phyloP scores from a whole-genome alignment of 2,113 vertebrate genomes.

The Thalassarche chlororhynchos region DNA sequence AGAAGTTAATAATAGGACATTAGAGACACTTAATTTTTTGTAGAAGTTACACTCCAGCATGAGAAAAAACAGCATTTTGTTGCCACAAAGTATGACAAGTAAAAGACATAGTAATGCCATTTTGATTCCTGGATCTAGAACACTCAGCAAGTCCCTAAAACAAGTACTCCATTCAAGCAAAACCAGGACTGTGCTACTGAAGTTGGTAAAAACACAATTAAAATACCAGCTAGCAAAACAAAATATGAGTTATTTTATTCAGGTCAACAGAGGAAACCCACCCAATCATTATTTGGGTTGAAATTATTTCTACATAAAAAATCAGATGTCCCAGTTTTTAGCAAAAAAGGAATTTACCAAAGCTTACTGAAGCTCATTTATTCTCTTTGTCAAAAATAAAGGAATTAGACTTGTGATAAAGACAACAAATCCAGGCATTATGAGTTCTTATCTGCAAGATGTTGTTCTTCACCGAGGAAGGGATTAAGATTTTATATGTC shows the following conservation, averaged over 20 bases:
- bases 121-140: background rate
- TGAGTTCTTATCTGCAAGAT: background rate
- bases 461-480: background rate
- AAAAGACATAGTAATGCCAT: background rate
- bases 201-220: background rate
- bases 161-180: background rate
- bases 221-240: background rate
- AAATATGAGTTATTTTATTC: background rate
- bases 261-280: background rate
- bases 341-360: background rate
- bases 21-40: background rate
- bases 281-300: too few relatives aligned
- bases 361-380: background rate
- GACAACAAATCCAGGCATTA: background rate
- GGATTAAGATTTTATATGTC: background rate
- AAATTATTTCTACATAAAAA: background rate
- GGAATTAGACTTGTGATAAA: background rate
- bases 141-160: background rate
- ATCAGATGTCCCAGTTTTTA: background rate
- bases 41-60: background rate
- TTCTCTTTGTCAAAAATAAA: background rate
- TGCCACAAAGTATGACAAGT: background rate
- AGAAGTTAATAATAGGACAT: background rate
- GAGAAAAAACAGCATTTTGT: background rate
- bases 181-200: background rate